Conservation (phyloP, 2,113 vertebrate species). For the Mohoua ochrocephala region DNA sequence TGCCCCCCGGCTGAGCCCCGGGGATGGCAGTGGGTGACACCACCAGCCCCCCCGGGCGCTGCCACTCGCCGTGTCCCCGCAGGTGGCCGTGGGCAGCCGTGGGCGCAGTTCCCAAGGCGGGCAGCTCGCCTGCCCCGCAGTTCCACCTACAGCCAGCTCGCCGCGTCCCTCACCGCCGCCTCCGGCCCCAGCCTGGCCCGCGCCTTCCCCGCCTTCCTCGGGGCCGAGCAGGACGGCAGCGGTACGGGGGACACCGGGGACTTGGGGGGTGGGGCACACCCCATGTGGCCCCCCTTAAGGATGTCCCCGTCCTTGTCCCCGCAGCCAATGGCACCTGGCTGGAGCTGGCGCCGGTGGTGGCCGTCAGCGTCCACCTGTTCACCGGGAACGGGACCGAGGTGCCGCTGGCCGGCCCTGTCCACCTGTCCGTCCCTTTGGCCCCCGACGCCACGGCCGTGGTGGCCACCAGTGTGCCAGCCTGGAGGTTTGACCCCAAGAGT, state of each 20-base stretch:
- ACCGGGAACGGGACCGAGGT: constrained; percentile 8
- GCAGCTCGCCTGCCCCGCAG: constrained; percentile 81
- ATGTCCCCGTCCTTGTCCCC: not conserved
- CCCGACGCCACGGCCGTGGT: not conserved
- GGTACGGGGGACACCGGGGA: constrained; percentile 58
- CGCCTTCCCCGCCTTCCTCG: constrained; percentile 91
- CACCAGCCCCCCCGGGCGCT: rapidly evolving
- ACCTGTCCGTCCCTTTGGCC: not conserved
- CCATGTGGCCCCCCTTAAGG: rapidly evolving
- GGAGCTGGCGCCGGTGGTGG: constrained; percentile 23
- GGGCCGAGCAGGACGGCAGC: constrained; percentile 83
- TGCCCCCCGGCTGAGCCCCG: not conserved
- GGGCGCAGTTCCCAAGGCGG: constrained; percentile 89
- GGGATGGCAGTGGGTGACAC: too few species aligned
- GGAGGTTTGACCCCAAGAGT: constrained; percentile 23
- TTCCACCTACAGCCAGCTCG: constrained; percentile 86
- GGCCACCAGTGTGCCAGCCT: not conserved
- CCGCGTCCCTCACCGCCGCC: constrained; percentile 87
- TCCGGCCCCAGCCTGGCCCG: constrained; percentile 80
- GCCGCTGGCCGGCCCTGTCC: constrained; percentile 26
- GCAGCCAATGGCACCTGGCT: constrained; percentile 20
- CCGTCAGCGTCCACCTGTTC: constrained; percentile 21
- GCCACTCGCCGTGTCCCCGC: not conserved
- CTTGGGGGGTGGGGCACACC: rapidly evolving
- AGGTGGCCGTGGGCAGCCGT: constrained; percentile 88